These are phyloP conservation scores for Choristoneura rosaceana DNA, from an alignment of 2,888 invertebrate species.

Conservation along the genomic window DNA sequence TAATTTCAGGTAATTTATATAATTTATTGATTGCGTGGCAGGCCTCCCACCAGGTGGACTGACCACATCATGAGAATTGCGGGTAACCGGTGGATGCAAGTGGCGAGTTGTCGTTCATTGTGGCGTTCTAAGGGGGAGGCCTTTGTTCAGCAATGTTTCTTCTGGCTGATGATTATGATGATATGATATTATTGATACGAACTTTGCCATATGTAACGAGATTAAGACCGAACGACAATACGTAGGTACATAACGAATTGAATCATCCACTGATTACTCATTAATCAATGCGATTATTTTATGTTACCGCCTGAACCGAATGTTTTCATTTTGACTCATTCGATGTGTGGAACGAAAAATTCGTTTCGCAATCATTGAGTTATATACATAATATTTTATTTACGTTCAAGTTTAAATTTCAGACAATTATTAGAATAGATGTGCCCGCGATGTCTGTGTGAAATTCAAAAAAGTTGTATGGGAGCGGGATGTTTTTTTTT, in stretches of 20 bases:
- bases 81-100: no score
- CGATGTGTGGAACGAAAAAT: slow-evolving; percentile 6
- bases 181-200: neutral
- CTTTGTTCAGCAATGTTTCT: no score
- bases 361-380: slow-evolving; percentile 20
- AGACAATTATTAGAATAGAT: no score
- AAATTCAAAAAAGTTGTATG: no score
- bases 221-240: neutral
- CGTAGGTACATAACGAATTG: slow-evolving; percentile 17
- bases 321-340: slow-evolving; percentile 40
- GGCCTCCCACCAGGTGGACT: no score
- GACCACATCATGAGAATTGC: no score
- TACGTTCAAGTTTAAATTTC: neutral
- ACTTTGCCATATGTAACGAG: slow-evolving; percentile 10
- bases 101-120: no score
- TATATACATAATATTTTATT: neutral
- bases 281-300: slow-evolving; percentile 35
- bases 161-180: no score
- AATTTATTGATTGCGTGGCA: no score
- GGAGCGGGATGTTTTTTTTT: no score
- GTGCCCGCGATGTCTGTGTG: no score
- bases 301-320: slow-evolving; percentile 22
- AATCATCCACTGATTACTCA: slow-evolving; percentile 41
- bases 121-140: no score
- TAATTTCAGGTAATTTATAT: neutral